Evolutionary conservation across 2,797 vertebrate species (phyloP).

Genomic region (Tokudaia muenninki): DNA sequence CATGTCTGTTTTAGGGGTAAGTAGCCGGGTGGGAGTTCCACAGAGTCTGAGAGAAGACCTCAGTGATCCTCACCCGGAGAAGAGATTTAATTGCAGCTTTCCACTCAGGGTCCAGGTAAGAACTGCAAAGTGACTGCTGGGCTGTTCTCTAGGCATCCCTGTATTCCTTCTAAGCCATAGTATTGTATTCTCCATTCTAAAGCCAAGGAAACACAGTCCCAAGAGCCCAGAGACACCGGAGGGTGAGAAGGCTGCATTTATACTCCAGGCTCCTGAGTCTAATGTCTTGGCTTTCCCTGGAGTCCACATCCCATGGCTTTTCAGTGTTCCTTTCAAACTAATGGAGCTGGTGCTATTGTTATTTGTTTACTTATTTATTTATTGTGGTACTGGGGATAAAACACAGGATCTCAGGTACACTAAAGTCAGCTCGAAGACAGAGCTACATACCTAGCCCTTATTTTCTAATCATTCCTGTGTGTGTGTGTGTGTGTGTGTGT

Average conservation of each 20-base stretch:
- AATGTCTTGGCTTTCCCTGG: neutral
- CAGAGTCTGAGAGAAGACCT: neutral
- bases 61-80: neutral
- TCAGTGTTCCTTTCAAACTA: neutral
- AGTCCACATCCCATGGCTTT: neutral
- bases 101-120: neutral
- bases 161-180: neutral
- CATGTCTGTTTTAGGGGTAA: neutral
- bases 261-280: neutral
- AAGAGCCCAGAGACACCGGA: neutral
- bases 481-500: too few species aligned
- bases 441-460: neutral
- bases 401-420: neutral
- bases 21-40: neutral
- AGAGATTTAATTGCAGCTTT: neutral
- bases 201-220: neutral
- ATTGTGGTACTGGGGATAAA: neutral
- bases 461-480: neutral
- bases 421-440: neutral
- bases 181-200: neutral
- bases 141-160: neutral
- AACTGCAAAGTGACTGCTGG: neutral
- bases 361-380: neutral
- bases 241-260: neutral
- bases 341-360: neutral